These are phyloP conservation scores for Pseudomugil tenellus DNA, from an alignment of 2,797 vertebrate species.

Conservation along the genomic window DNA sequence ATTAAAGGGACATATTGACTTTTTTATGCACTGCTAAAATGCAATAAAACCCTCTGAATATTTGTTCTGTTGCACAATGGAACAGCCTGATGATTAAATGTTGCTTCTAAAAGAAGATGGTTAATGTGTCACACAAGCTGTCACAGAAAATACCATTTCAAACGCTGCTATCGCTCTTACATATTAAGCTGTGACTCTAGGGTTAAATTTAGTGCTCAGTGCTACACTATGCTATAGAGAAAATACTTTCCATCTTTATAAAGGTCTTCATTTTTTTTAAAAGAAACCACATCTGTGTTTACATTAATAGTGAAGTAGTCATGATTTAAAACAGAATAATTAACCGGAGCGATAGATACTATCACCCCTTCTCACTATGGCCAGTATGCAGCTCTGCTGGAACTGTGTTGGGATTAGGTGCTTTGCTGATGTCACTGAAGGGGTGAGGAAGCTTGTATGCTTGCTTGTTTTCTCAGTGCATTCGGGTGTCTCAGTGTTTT, in stretches of 20 bases:
- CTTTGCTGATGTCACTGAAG: conserved; percentile 42
- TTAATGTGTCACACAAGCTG: conserved; percentile 22
- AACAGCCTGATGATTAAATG: conserved; percentile 30
- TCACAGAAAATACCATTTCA: conserved; percentile 12
- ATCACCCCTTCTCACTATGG: conserved; percentile 12
- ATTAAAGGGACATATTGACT: conserved; percentile 23
- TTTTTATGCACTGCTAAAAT: conserved; percentile 36
- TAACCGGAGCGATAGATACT: conserved; percentile 12
- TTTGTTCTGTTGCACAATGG: conserved; percentile 20
- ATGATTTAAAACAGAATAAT: conserved; percentile 22
- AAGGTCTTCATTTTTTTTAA: not conserved
- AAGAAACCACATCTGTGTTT: not conserved
- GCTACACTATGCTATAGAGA: not conserved
- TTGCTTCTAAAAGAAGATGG: conserved; percentile 14
- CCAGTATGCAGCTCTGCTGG: conserved; percentile 41
- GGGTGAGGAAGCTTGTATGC: conserved; percentile 30
- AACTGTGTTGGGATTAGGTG: conserved; percentile 42
- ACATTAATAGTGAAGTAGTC: not conserved
- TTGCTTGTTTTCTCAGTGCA: conserved; percentile 35
- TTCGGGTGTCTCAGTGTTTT: conserved; percentile 44
- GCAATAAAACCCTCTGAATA: conserved; percentile 14
- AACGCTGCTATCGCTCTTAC: conserved; percentile 8
- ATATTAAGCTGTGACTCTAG: not conserved
- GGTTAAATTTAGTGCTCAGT: not conserved
- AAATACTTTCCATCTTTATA: not conserved